Evolutionary conservation across 2,113 vertebrate species (phyloP).

Genomic region (Coryphaenoides rupestris): DNA sequence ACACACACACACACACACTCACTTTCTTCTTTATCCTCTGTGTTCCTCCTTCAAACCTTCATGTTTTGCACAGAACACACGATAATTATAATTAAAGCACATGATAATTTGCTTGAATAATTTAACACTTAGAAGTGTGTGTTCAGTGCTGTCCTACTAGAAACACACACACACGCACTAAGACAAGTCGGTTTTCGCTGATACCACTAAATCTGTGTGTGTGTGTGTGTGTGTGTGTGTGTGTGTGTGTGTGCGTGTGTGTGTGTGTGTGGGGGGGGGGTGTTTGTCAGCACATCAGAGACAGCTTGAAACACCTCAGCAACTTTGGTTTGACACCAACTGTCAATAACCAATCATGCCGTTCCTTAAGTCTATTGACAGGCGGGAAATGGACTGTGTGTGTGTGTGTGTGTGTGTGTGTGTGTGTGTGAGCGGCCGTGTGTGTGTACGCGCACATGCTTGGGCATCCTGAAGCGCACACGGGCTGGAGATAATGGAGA

Average conservation of each 20-base stretch:
- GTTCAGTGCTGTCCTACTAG: too few relatives aligned
- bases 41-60: too few relatives aligned
- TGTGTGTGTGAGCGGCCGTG: constrained; percentile 6
- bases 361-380: constrained; percentile 67
- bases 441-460: too few relatives aligned
- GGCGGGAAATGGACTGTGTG: constrained; percentile 25
- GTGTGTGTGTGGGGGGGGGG: too few relatives aligned
- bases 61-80: too few relatives aligned
- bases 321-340: constrained; percentile 51
- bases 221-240: constrained; percentile 14
- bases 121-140: too few relatives aligned
- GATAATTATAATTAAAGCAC: too few relatives aligned
- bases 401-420: neutral
- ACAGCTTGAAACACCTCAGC: constrained; percentile 54
- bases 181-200: constrained; percentile 5
- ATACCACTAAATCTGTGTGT: constrained; percentile 1
- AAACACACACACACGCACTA: constrained; percentile 15
- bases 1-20: too few relatives aligned
- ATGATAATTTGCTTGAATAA: too few relatives aligned
- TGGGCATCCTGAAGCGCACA: too few relatives aligned
- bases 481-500: too few relatives aligned
- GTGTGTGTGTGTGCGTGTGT: constrained; percentile 25
- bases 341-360: constrained; percentile 75
- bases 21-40: too few relatives aligned
- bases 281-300: constrained; percentile 38